phyloP scores from a whole-genome alignment of 2,888 invertebrate species.

The Drosophila atripex region DNA sequence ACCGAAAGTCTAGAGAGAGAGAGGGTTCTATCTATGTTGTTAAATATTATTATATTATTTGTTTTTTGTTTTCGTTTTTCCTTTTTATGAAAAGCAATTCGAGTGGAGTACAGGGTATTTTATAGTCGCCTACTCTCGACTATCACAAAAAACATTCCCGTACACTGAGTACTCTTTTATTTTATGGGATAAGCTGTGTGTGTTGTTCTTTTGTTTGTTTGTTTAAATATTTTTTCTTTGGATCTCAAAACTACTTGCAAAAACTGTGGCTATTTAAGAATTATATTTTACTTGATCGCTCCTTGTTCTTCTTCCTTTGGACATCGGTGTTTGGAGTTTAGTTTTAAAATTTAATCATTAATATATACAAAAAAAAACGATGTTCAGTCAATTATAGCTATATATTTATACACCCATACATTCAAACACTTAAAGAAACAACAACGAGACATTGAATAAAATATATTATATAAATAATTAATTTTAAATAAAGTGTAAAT shows the following conservation, averaged over 20 bases:
- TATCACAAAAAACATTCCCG: conserved; percentile 48
- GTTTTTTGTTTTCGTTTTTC: neutral
- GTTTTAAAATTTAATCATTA: conserved; percentile 62
- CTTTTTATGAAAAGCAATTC: conserved; percentile 15
- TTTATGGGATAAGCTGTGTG: conserved; percentile 23
- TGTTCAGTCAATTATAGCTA: conserved; percentile 75
- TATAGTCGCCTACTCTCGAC: conserved; percentile 56
- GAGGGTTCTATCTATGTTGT: conserved; percentile 14
- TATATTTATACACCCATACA: conserved; percentile 36
- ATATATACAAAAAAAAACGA: conserved; percentile 73
- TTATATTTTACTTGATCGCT: conserved; percentile 9
- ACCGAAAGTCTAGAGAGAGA: conserved; percentile 20
- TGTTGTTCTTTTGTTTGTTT: too few relatives aligned
- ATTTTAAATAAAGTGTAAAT: neutral
- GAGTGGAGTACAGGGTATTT: conserved; percentile 44
- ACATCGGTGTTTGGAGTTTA: conserved; percentile 31
- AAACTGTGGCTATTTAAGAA: conserved; percentile 27
- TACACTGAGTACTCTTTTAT: conserved; percentile 9
- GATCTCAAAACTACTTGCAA: conserved; percentile 19
- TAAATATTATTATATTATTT: conserved; percentile 4
- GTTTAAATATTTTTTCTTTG: neutral
- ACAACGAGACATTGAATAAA: conserved; percentile 37
- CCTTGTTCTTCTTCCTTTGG: conserved; percentile 24
- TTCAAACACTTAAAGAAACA: conserved; percentile 45
- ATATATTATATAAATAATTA: conserved; percentile 3